phyloP scores from a whole-genome alignment of 2,888 invertebrate genomes.

The Pteria penguin region DNA sequence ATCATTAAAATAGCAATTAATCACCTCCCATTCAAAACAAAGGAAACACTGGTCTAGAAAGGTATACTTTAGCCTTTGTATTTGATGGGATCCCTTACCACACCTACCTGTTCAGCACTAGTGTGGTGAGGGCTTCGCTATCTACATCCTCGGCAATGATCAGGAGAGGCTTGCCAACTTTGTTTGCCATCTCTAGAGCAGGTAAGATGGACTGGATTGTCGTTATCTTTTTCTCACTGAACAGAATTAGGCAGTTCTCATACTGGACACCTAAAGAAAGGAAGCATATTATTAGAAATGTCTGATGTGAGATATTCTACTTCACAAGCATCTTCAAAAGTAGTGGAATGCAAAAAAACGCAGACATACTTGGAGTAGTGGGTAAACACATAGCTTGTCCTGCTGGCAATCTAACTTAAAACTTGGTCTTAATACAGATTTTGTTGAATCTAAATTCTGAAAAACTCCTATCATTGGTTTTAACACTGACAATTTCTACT shows the following conservation, averaged over 20 bases:
- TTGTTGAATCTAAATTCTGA: no score
- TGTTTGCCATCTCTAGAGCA: constrained; percentile 96
- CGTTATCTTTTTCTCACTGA: constrained; percentile 99
- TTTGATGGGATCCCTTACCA: no score
- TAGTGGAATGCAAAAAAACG: not conserved
- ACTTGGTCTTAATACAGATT: no score
- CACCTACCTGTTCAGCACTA: constrained; percentile 95
- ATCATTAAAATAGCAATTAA: no score
- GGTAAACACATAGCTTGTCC: no score
- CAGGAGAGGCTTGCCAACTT: constrained; percentile 94
- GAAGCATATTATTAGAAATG: not conserved
- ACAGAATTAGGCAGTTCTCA: constrained; percentile 95
- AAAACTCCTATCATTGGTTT: no score
- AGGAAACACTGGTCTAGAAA: not conserved
- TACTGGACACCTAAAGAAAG: constrained; percentile 89
- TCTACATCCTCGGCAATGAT: constrained; percentile 98
- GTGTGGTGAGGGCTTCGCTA: constrained; percentile 94
- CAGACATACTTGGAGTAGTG: no score
- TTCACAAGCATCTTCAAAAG: no score
- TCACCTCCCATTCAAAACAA: no score
- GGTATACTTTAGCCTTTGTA: constrained; percentile 13
- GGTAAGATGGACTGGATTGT: constrained; percentile 98
- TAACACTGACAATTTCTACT: no score
- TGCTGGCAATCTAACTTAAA: no score
- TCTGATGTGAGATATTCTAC: not conserved